Percentiles rank a stretch among this genome's conserved stretches.
These are phyloP conservation scores for Drosophila prolongata DNA, from an alignment of 2,888 invertebrate species.

Conservation along the genomic window DNA sequence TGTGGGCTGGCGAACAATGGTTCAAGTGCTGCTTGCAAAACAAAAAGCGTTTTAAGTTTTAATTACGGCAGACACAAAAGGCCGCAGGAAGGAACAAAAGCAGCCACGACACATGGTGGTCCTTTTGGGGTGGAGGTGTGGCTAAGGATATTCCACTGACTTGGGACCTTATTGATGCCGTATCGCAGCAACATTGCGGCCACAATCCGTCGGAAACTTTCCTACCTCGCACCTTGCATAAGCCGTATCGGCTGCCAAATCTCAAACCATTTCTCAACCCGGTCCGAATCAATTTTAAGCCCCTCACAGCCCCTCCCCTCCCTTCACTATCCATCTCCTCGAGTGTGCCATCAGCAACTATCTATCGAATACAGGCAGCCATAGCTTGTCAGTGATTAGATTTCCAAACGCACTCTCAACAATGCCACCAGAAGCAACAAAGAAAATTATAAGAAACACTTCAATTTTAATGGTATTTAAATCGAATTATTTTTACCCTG, in stretches of 20 bases:
- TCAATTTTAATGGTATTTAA: neutral
- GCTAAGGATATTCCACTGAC: conserved; percentile 21
- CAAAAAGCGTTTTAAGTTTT: conserved; percentile 80
- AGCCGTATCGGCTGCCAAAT: conserved; percentile 39
- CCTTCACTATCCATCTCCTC: conserved; percentile 2
- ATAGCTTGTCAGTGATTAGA: conserved; percentile 75
- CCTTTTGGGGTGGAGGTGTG: conserved; percentile 20
- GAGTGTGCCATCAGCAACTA: conserved; percentile 71
- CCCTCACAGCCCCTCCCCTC: neutral
- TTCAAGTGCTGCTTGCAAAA: conserved; percentile 79
- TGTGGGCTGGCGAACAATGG: conserved; percentile 72
- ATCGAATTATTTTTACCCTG: conserved; percentile 11
- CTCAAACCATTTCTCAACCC: conserved; percentile 44
- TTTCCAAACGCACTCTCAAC: conserved; percentile 56
- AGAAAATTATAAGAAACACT: conserved; percentile 26
- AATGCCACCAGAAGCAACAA: conserved; percentile 42
- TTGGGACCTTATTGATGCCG: conserved; percentile 6
- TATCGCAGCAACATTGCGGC: conserved; percentile 17
- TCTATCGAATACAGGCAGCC: conserved; percentile 77
- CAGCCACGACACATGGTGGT: conserved; percentile 54
- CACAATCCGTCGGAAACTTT: conserved; percentile 3
- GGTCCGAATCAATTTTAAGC: conserved; percentile 35
- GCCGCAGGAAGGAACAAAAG: conserved; percentile 36
- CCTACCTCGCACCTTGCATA: conserved; percentile 33
- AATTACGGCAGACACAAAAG: conserved; percentile 72